Evolutionary conservation across 2,888 invertebrate genomes (phyloP), one percentile per base, ranked within the genome.

Genomic region (Taenaris catops): DNA sequence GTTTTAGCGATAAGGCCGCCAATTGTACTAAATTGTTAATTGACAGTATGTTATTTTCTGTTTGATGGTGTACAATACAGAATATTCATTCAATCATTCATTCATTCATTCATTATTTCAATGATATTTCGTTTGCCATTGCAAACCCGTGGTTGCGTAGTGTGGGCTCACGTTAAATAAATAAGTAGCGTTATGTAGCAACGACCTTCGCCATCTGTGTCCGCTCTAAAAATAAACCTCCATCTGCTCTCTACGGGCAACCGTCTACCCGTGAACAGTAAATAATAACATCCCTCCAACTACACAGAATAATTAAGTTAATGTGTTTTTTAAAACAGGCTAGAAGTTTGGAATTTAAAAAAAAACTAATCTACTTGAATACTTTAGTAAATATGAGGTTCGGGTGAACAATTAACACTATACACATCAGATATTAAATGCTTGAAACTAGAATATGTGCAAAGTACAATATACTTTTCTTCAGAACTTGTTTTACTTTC

Each of bases 131-230:
- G 49, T 53, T 39, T 46, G 48, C 58, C 56, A 48, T 55, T 58
- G 58, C 60, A 49, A 57, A 59, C 48, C 51, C 32, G 18, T 34
- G 55, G 53, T 53, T 60, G 51, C 60, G 55, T 49, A 62, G 63
- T 59, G 69, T 63, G 64, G 66, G 62, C 62, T 42, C 9, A 52
- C 51, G 60, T 62, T 79, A 69, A 78, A 79, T 76, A 80, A 76
- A 72, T 78, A 75, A 74, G 68, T 63, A 66, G 60, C 57, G 59
- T 59, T 66, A 65, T 61, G 67, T 61, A 52, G 63, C 58, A 61
- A 55, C 69, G 72, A 67, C 79, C 76, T 76, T 74, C 68, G 55
- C 68, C 79, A 75, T 75, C 74, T 79, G 80, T 55, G 73, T 63
- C 62, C 63, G 62, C 49, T 66, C 67, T 67, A 63, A 70, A 76